Conservation (phyloP, 2,113 vertebrate species). For the Australoheros scitulus region DNA sequence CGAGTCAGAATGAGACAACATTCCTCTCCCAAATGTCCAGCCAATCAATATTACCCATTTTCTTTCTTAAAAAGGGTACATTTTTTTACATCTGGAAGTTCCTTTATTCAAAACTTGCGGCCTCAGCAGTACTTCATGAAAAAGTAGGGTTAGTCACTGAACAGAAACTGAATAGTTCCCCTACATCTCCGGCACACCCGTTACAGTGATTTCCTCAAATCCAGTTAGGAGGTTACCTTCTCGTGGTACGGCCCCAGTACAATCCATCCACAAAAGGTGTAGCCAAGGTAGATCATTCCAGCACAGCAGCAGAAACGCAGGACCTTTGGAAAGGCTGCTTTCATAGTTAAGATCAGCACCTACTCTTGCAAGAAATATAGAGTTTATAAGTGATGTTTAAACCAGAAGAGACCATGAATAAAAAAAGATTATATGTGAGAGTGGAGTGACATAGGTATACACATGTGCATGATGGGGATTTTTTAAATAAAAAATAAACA, state of each 20-base stretch:
- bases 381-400: not conserved
- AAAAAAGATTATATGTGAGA: not conserved
- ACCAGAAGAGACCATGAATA: not conserved
- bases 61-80: too few species aligned
- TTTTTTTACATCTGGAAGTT: not conserved
- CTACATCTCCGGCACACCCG: not conserved
- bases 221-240: slow-evolving; percentile 82
- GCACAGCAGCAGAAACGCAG: slow-evolving; percentile 96
- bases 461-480: not conserved
- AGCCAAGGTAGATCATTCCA: slow-evolving; percentile 97
- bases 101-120: not conserved
- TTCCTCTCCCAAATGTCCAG: too few species aligned
- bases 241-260: slow-evolving; percentile 95
- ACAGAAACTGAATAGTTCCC: slow-evolving; percentile 3
- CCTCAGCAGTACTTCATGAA: not conserved
- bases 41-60: too few species aligned
- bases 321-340: slow-evolving; percentile 91
- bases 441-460: not conserved
- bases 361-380: slow-evolving; percentile 38
- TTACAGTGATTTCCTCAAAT: not conserved
- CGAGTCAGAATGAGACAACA: too few species aligned
- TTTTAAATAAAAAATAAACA: not conserved
- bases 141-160: not conserved
- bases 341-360: slow-evolving; percentile 97
- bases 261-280: slow-evolving; percentile 98